Evolutionary conservation across 2,113 vertebrate species (phyloP).

Genomic region (Sorex fumeus): DNA sequence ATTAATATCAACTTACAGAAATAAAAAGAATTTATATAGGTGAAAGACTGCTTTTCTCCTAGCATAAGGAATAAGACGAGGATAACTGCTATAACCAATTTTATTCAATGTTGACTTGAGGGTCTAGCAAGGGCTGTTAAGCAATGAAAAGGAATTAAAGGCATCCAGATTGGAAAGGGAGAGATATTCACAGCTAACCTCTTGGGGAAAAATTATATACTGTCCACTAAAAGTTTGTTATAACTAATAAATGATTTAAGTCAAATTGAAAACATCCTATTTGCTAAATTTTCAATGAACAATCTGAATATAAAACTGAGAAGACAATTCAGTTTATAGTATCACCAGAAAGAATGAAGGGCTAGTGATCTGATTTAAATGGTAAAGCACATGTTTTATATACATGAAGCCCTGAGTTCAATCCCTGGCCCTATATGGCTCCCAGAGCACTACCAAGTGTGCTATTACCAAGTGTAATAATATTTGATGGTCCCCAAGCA

Average conservation of each 20-base stretch:
- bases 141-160: neutral
- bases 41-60: constrained; percentile 4
- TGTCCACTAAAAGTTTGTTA: neutral
- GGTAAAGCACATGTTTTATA: too few relatives aligned
- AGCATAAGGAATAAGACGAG: neutral
- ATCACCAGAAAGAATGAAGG: too few relatives aligned
- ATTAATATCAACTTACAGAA: neutral
- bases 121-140: neutral
- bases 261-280: neutral
- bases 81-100: neutral
- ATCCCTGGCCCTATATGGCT: neutral
- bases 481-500: too few relatives aligned
- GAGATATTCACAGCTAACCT: constrained; percentile 3
- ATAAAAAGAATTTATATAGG: neutral
- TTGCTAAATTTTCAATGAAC: too few relatives aligned
- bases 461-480: too few relatives aligned
- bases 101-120: neutral
- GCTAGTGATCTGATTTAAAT: too few relatives aligned
- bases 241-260: constrained; percentile 6
- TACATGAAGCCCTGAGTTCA: too few relatives aligned
- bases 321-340: neutral
- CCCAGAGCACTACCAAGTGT: too few relatives aligned
- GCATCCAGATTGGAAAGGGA: too few relatives aligned
- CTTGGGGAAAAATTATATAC: neutral
- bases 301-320: too few relatives aligned